Conservation (phyloP, 2,888 invertebrate genomes). For the Lycocerus yunnanus region DNA sequence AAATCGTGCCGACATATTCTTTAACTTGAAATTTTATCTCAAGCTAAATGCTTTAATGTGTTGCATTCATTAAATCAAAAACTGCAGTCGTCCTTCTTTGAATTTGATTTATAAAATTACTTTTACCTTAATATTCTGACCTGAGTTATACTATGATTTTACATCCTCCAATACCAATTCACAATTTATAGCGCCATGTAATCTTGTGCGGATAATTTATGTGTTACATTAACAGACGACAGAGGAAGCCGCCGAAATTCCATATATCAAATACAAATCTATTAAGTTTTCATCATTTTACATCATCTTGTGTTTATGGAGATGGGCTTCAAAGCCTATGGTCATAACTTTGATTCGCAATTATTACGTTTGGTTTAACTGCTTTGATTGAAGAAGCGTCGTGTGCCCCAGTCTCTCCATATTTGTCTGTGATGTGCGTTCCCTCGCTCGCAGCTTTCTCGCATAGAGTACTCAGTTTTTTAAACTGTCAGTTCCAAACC, state of each 20-base stretch:
- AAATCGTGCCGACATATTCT: too few relatives aligned
- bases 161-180: neutral
- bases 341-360: too few relatives aligned
- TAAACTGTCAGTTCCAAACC: too few relatives aligned
- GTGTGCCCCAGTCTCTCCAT: too few relatives aligned
- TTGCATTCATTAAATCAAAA: neutral
- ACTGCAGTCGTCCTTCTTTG: neutral
- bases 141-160: neutral
- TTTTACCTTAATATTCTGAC: neutral
- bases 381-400: too few relatives aligned
- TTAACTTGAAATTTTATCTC: neutral
- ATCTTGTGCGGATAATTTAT: neutral
- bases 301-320: too few relatives aligned
- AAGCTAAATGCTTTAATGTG: neutral
- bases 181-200: neutral
- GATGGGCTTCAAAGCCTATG: too few relatives aligned
- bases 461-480: too few relatives aligned
- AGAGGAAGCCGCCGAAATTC: neutral
- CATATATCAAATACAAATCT: neutral
- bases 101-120: neutral
- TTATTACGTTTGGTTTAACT: too few relatives aligned
- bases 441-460: too few relatives aligned
- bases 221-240: neutral
- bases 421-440: too few relatives aligned
- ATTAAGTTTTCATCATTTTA: too few relatives aligned